phyloP scores from a whole-genome alignment of 1,140 invertebrate species.

The Rhyzopertha dominica region DNA sequence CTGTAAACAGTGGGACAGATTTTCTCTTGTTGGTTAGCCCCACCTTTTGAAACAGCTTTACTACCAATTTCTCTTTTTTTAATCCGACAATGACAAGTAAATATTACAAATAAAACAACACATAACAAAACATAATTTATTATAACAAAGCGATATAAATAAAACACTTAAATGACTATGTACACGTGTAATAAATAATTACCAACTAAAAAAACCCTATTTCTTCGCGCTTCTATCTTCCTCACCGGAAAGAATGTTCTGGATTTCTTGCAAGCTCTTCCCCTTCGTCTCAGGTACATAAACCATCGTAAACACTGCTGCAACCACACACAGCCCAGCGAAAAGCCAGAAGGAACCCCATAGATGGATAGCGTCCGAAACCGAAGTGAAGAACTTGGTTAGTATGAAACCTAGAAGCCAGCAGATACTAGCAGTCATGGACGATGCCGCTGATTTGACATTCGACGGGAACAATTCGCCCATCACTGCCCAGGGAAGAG shows the following conservation, averaged over 20 bases:
- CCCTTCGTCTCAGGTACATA: constrained; percentile 41
- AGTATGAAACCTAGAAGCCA: constrained; percentile 74
- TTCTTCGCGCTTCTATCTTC: no score
- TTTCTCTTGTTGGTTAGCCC: no score
- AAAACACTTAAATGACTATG: no score
- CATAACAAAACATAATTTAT: no score
- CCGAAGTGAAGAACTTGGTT: constrained; percentile 63
- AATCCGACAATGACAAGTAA: no score
- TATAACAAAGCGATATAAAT: no score
- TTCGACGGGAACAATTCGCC: constrained; percentile 74
- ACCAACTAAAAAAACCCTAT: no score
- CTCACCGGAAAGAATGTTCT: constrained; percentile 47
- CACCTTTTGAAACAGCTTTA: no score
- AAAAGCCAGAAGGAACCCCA: constrained; percentile 77
- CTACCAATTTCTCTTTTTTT: no score
- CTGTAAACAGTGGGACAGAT: no score
- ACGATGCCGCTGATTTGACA: constrained; percentile 66
- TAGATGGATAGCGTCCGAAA: constrained; percentile 56
- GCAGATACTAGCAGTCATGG: constrained; percentile 66
- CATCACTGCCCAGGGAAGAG: constrained; percentile 78
- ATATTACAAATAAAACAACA: no score
- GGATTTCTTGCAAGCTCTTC: constrained; percentile 28
- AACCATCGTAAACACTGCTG: constrained; percentile 49
- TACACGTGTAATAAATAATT: no score
- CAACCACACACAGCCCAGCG: constrained; percentile 57